These are phyloP conservation scores for Zeus faber DNA, from an alignment of 2,113 vertebrate species.

Conservation along the genomic window DNA sequence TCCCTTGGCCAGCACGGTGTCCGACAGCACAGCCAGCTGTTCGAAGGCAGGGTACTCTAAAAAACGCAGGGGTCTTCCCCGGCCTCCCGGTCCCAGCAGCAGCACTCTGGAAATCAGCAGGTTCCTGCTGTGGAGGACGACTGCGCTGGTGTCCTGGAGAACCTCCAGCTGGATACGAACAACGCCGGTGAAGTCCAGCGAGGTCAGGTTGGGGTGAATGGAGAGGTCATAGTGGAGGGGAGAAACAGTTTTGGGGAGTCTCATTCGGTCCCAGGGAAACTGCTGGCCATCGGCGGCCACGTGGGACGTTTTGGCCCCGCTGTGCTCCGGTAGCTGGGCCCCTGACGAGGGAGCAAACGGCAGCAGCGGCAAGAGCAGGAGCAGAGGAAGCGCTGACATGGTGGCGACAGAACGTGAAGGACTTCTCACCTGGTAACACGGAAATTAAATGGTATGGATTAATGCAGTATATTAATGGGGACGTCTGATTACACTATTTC, in stretches of 20 bases:
- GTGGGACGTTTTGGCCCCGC: conserved; percentile 27
- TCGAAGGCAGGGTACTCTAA: conserved; percentile 75
- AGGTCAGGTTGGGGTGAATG: conserved; percentile 87
- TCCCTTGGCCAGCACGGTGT: conserved; percentile 63
- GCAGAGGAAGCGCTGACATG: conserved; percentile 32
- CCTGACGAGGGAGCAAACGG: conserved; percentile 12
- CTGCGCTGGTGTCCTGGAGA: conserved; percentile 59
- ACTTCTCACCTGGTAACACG: conserved; percentile 43
- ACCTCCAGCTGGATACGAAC: conserved; percentile 74
- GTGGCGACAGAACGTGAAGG: conserved; percentile 2
- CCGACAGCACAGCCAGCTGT: conserved; percentile 78
- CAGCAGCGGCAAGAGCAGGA: conserved; percentile 41
- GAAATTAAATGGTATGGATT: too few relatives aligned
- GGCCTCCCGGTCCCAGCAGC: conserved; percentile 52
- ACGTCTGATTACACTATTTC: too few relatives aligned
- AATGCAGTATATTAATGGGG: too few relatives aligned
- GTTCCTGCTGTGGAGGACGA: conserved; percentile 83
- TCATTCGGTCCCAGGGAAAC: conserved; percentile 83
- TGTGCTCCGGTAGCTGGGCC: conserved; percentile 50
- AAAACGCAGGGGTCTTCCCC: conserved; percentile 42
- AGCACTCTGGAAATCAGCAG: conserved; percentile 68
- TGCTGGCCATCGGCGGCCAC: conserved; percentile 59
- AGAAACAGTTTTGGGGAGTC: conserved; percentile 77
- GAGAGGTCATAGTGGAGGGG: conserved; percentile 82
- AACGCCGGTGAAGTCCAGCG: conserved; percentile 73